Conservation (phyloP, 2,888 invertebrate genomes). For the Cyaniris semiargus region DNA sequence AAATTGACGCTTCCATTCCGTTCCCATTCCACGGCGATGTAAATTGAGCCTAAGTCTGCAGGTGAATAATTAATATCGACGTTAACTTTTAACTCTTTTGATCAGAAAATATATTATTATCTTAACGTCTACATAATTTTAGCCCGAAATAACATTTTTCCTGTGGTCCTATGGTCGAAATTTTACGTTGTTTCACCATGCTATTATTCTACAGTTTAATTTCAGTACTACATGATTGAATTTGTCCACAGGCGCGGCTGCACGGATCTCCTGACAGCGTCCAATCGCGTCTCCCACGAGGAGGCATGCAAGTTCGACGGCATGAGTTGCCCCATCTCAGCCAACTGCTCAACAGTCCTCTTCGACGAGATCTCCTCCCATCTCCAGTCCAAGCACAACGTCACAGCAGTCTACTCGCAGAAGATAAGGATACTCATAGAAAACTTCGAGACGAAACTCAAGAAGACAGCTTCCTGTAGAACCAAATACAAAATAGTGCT, state of each 20-base stretch:
- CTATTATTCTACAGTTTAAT: too few species aligned
- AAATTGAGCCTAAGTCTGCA: too few species aligned
- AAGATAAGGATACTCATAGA: constrained; percentile 76
- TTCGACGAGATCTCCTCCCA: constrained; percentile 71
- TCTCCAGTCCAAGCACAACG: constrained; percentile 66
- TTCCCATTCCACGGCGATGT: too few species aligned
- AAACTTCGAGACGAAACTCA: constrained; percentile 74
- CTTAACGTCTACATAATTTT: too few species aligned
- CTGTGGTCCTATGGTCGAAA: too few species aligned
- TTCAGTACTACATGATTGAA: too few species aligned
- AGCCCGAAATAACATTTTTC: too few species aligned
- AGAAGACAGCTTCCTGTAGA: constrained; percentile 72
- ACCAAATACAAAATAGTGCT: constrained; percentile 75
- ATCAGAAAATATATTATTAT: too few species aligned
- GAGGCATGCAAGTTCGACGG: constrained; percentile 72
- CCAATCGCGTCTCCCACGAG: constrained; percentile 68
- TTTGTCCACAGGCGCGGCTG: constrained; percentile 73
- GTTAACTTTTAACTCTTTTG: too few species aligned
- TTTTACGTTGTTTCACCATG: too few species aligned
- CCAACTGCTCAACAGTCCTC: constrained; percentile 67
- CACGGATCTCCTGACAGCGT: constrained; percentile 66
- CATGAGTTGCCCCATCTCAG: constrained; percentile 71
- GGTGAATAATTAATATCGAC: too few species aligned
- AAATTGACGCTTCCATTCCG: too few species aligned
- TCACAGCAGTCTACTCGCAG: constrained; percentile 74